Conservation (phyloP, 2,888 invertebrate genomes). For the Tetranychus truncatus region DNA sequence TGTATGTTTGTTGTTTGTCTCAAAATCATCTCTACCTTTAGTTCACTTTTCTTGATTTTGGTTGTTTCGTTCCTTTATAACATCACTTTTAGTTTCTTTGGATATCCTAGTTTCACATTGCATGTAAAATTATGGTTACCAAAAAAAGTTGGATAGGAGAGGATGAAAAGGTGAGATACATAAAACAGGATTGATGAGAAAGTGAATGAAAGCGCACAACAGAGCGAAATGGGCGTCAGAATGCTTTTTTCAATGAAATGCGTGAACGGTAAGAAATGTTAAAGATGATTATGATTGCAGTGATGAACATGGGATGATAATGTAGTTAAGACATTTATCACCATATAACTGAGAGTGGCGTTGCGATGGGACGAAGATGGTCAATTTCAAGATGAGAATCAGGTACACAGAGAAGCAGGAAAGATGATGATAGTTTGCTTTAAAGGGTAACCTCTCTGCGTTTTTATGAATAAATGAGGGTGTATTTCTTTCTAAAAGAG, state of each 20-base stretch:
- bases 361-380: neutral
- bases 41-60: neutral
- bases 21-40: neutral
- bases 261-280: neutral
- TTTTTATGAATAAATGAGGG: neutral
- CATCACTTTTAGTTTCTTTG: neutral
- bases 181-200: neutral
- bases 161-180: neutral
- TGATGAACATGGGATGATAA: neutral
- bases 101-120: neutral
- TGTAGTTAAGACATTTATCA: neutral
- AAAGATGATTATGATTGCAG: neutral
- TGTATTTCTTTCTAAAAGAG: neutral
- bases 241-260: neutral
- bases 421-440: neutral
- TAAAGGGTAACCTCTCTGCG: neutral
- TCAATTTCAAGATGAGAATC: neutral
- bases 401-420: neutral
- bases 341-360: neutral
- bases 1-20: neutral
- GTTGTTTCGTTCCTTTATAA: neutral
- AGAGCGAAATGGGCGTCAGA: neutral
- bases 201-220: neutral
- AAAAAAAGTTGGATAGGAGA: neutral
- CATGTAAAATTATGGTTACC: neutral